Base-by-base conservation (phyloP, 2,888 invertebrate genomes). In the Drosophila differens region DNA sequence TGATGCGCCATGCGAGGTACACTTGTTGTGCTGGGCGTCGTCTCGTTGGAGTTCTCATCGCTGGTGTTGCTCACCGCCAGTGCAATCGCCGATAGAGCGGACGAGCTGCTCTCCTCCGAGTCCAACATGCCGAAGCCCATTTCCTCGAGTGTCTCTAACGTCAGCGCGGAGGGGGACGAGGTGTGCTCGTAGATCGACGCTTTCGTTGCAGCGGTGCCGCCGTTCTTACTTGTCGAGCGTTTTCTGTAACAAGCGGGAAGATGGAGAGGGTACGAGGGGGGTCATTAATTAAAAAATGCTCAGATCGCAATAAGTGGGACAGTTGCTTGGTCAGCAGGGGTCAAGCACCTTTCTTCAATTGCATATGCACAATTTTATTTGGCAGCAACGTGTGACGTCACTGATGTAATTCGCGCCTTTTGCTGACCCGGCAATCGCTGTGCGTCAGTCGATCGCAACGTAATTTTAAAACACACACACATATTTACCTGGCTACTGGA, bases 101-200 rank as follows among this genome's bases (percentile, higher is more conserved):
- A 93, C 0, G 93, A 93, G 16, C 93, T 92, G 59, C 93, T 91
- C 70, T 94, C 94, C 74, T 94, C 95, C 16, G 94, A 94, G 61
- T 94, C 94, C 58, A 96, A 90, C 93, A 95, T 94, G 30, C 95
- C 94, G 28, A 96, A 94, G 53, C 95, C 96, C 94, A 95, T 94
- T 82, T 95, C 95, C 79, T 94, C 91, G 35, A 93, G 86, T 52
- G 79, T 72, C 60, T 89, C 89, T 66, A 53, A 81, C 5, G 90
- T 85, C 2, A 89, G 79, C 53, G 72, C 79, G 2, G 88, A 86
- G 10, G 88, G 88, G 7, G 88, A 89, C 16, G 90, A 90, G n/a
- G 86, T 69, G 73, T 85, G 77, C 37, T 90, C 88, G 84, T 76
- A 77, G n/a, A 58, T 63, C 25, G 83, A 72, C 54, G 87, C 73